Evolutionary conservation across 53 echinoderm and acorn worm genomes (phyloP), one percentile per base, ranked within the genome.

Genomic region (Hippasteria phrygiana): DNA sequence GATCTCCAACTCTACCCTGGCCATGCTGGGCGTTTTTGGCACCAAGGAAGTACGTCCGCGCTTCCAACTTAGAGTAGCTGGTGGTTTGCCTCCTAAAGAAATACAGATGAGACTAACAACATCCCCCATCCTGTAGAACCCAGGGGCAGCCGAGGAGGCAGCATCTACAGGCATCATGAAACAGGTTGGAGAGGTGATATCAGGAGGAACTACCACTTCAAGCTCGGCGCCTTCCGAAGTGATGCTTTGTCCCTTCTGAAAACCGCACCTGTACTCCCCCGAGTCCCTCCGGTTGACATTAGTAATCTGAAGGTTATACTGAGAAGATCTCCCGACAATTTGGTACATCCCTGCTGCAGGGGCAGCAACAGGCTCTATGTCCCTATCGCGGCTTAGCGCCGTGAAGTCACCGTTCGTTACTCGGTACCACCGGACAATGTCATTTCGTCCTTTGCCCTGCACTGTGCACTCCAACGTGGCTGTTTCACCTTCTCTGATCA

Each of bases 191-290:
- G 50, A 90, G 18, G 38, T 78, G 33, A 43, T 55, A 17, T 55
- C 22, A 4, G 93, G 93, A 27, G 93, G 93, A 2, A 59, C 62
- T 37, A 93, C 87, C 12, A 93, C 93, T 2, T 6, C 1, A 9
- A 93, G 78, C 38, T 41, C 33, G 0, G 87, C 93, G 2, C 38
- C 77, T 20, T n/a, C 46, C 8, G 79, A 80, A 43, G 35, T 38
- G 46, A 80, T 56, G 45, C 31, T 40, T 2, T 45, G 29, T 0
- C 51, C 63, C 27, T 22, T 55, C 40, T 89, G 59, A 35, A 71
- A 93, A 17, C 87, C 93, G 72, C 93, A 93, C 20, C 62, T 56
- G 66, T 93, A 93, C 79, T 78, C 55, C 48, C 73, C 93, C 7
- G 90, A 79, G 45, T 93, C 93, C 2, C 8, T 38, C 24, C 62